Conservation (phyloP, 2,797 vertebrate genomes). For the Remorina albescens region DNA sequence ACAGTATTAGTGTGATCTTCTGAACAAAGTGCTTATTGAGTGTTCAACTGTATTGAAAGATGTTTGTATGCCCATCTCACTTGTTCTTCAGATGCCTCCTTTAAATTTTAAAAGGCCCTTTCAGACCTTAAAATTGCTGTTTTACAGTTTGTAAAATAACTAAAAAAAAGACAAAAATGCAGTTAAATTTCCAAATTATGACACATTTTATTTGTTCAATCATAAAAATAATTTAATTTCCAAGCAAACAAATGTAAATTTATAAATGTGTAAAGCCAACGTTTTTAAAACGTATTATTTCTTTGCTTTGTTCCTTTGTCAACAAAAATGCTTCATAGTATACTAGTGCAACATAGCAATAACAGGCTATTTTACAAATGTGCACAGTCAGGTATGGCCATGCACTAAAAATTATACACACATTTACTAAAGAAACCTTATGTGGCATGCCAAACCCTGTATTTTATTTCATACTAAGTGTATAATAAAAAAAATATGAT, state of each 20-base stretch:
- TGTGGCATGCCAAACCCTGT: slow-evolving; percentile 7
- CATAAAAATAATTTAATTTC: slow-evolving; percentile 31
- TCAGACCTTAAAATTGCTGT: no score
- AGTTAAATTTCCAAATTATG: not conserved
- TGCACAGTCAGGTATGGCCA: slow-evolving; percentile 6
- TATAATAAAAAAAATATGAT: slow-evolving; percentile 15
- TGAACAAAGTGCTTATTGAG: no score
- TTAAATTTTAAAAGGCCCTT: no score
- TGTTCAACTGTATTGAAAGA: no score
- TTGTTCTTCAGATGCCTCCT: no score
- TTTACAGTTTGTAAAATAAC: no score
- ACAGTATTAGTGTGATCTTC: no score
- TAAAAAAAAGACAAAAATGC: no score
- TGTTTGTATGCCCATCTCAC: no score
- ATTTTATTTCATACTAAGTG: slow-evolving; percentile 16
- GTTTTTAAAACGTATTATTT: not conserved
- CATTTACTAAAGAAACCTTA: slow-evolving; percentile 28
- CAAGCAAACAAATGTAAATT: slow-evolving; percentile 10
- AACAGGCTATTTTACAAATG: slow-evolving; percentile 27
- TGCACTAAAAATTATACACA: slow-evolving; percentile 15
- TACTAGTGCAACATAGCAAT: slow-evolving; percentile 22
- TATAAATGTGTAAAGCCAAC: slow-evolving; percentile 23
- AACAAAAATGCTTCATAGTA: slow-evolving; percentile 34
- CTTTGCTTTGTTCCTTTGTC: not conserved
- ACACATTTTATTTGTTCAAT: not conserved